Base-by-base conservation (phyloP, 2,888 invertebrate species). In the Trichacis sp. region DNA sequence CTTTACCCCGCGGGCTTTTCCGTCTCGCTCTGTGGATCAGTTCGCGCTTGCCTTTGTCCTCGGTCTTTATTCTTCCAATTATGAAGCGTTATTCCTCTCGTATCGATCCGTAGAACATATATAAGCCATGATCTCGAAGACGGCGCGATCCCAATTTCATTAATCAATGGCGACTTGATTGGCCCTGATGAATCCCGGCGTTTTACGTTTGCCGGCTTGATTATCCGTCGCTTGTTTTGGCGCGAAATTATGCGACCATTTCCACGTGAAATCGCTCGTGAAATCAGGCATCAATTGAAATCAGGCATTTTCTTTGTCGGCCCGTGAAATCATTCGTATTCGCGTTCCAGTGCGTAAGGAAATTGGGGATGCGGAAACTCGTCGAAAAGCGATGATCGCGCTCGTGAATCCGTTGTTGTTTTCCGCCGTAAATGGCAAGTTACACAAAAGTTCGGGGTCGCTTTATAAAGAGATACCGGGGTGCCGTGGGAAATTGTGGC, bases 1-100 rank as follows among this genome's bases (percentile, higher is more conserved):
- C 61, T 58, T 47, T 45, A 24, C 38, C 29, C 20, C 4, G n/a
- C n/a, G n/a, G n/a, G n/a, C 38, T 24, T 17, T 42, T 30, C 40
- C 11, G 48, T 9, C 14, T 15, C 45, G 18, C 20, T 12, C 33
- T 12, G 19, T 5, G n/a, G 3, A 4, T 50, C 14, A 29, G 14
- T 19, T 33, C 30, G 30, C 24, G 12, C 46, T 43, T 24, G 60
- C 46, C 33, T 54, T 48, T 61, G 62, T 68, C 66, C 54, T 49
- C 55, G 38, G 33, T 51, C 68, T 64, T 54, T 61, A 58, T 59
- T 57, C 15, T 64, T 53, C 54, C 60, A 58, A 47, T 64, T 64
- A 64, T 58, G 58, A 59, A 60, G 50, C 56, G 60, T 60, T 64
- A 64, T 60, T 52, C 47, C 64, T 55, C 55, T 42, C 29, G 52